Conservation (phyloP, 2,113 vertebrate genomes). For the Nannospalax galili region DNA sequence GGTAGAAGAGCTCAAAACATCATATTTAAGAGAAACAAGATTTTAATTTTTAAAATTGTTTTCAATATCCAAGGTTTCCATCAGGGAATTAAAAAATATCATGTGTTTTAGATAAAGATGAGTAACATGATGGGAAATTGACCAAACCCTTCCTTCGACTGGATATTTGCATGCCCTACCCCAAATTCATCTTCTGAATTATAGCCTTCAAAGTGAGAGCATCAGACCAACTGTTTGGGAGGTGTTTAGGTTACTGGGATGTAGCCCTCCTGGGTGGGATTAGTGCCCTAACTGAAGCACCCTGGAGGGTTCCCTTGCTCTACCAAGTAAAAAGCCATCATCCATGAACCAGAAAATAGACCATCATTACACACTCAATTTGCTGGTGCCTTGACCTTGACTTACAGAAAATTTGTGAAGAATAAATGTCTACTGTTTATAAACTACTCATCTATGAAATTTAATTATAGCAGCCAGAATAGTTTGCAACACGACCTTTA, state of each 20-base stretch:
- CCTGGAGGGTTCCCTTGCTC: neutral
- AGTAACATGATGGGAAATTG: neutral
- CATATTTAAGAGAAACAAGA: slow-evolving; percentile 9
- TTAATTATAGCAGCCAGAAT: neutral
- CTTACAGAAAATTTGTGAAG: neutral
- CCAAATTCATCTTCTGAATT: neutral
- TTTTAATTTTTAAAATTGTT: slow-evolving; percentile 30
- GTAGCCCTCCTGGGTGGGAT: neutral
- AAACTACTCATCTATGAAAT: neutral
- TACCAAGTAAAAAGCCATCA: neutral
- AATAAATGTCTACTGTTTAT: too few species aligned
- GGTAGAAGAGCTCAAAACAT: neutral
- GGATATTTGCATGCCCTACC: neutral
- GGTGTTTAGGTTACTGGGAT: neutral
- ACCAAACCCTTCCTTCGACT: neutral
- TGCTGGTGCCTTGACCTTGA: neutral
- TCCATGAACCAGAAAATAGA: neutral
- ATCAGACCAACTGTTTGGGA: neutral
- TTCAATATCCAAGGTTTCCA: neutral
- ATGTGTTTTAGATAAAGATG: neutral
- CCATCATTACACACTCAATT: neutral
- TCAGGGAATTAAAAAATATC: neutral
- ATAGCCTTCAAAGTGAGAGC: neutral
- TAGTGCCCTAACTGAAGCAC: neutral
- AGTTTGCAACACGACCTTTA: neutral